Percentiles rank a stretch among this genome's conserved stretches.
phyloP scores from a whole-genome alignment of 2,888 invertebrate genomes.

The Helobdella robusta region DNA sequence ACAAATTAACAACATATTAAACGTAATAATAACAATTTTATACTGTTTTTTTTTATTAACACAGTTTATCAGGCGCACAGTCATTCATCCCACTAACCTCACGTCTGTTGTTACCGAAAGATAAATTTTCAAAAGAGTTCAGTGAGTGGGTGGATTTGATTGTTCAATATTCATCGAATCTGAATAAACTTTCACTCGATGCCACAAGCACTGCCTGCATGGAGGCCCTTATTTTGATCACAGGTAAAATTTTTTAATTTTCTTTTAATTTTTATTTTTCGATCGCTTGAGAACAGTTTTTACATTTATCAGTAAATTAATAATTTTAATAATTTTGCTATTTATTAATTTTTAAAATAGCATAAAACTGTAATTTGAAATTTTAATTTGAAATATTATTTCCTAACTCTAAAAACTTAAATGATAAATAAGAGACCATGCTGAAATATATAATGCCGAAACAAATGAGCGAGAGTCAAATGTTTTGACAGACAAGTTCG shows the following conservation, averaged over 20 bases:
- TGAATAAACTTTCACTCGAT: constrained; percentile 15
- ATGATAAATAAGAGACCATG: too few relatives aligned
- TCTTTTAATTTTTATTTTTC: not conserved
- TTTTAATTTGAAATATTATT: not conserved
- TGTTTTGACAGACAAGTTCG: too few relatives aligned
- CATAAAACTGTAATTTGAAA: not conserved
- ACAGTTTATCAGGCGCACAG: not conserved
- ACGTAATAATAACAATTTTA: not conserved
- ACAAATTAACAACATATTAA: not conserved
- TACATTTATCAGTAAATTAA: not conserved
- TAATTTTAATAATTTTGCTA: too few relatives aligned
- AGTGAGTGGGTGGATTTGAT: constrained; percentile 2
- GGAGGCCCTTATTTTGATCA: constrained; percentile 12
- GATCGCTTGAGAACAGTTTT: not conserved
- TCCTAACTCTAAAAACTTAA: too few relatives aligned
- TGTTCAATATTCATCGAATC: not conserved
- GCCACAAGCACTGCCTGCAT: constrained; percentile 4
- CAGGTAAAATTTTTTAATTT: constrained; percentile 10
- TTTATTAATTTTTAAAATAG: too few relatives aligned
- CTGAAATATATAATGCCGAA: too few relatives aligned
- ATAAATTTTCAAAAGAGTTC: constrained; percentile 8
- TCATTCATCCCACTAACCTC: not conserved
- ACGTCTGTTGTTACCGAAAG: not conserved
- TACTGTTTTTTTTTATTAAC: not conserved
- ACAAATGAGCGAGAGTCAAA: too few relatives aligned